Conservation (phyloP, 2,113 vertebrate species). For the Scartelaos histophorus region DNA sequence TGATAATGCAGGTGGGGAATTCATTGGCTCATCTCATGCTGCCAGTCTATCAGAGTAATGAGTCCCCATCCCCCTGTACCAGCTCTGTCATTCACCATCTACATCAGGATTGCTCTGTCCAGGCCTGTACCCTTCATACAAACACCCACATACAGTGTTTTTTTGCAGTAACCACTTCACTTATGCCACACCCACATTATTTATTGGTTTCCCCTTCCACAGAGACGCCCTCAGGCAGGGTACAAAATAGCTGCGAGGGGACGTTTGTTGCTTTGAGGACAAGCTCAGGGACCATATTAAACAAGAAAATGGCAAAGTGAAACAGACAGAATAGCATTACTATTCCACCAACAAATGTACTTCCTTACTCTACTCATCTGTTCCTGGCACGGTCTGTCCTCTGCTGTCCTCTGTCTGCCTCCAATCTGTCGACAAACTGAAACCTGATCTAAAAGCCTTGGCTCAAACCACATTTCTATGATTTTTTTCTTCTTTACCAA, state of each 20-base stretch:
- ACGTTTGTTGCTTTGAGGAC: conserved; percentile 51
- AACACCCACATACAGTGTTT: conserved; percentile 8
- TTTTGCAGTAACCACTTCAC: conserved; percentile 12
- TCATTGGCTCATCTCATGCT: conserved; percentile 43
- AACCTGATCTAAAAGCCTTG: conserved; percentile 36
- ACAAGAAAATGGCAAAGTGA: conserved; percentile 48
- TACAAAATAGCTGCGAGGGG: conserved; percentile 33
- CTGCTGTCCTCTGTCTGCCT: conserved; percentile 46
- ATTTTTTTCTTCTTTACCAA: conserved; percentile 1
- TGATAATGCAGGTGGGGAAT: conserved; percentile 26
- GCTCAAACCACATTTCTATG: conserved; percentile 9
- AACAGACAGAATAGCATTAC: conserved; percentile 50
- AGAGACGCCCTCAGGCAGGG: conserved; percentile 45
- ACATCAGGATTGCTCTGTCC: conserved; percentile 51
- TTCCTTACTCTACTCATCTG: conserved; percentile 20
- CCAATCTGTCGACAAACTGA: conserved; percentile 33
- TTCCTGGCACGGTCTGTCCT: conserved; percentile 28
- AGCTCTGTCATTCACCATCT: conserved; percentile 64
- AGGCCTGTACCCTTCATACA: conserved; percentile 33
- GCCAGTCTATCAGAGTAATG: conserved; percentile 65
- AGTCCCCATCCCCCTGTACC: conserved; percentile 37
- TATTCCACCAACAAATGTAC: conserved; percentile 53
- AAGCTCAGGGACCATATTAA: conserved; percentile 44
- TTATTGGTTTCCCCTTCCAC: conserved; percentile 38
- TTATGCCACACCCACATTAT: conserved; percentile 35